Base-by-base conservation (phyloP, 2,797 vertebrate genomes). In the Helarctos malayanus region DNA sequence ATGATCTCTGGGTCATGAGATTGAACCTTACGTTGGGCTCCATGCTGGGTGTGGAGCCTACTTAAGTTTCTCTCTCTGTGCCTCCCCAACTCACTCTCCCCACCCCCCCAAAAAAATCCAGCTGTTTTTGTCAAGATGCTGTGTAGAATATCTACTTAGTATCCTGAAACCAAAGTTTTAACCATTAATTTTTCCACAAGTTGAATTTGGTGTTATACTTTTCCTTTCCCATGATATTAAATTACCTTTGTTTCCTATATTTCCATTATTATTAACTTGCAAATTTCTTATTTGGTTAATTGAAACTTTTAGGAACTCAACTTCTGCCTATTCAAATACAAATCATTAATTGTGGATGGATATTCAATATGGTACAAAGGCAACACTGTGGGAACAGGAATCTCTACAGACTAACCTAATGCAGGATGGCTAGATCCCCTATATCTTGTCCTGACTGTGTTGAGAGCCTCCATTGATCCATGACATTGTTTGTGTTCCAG, bases 401-500 rank as follows among this genome's bases (percentile, higher is more conserved):
- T 83, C 15, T 29, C 10, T 69, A 38, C 4, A 75, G 4, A 88
- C 0, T 27, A 84, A 10, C n/a, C 3, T 76, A 52, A 57, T 1
- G 4, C 45, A 75, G 13, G 45, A 54, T 38, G 15, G 10, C 16
- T 12, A 59, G 25, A 13, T 41, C 0, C 61, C 14, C 18, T 47
- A 11, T 5, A 49, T 85, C 59, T 29, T 45, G 54, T 35, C 12
- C 54, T 79, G 3, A 75, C 8, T 56, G 21, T 19, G 21, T 25
- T 69, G 63, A 65, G 38, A 71, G 15, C 21, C 54, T 93, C 25
- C 23, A 18, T 1, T 89, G 87, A 79, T 81, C 56, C 80, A 95
- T 23, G 18, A n/a, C 32, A 61, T 57, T 85, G 19, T 86, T 97
- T 95, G 21, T 90, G 59, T 94, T 95, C 92, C 94, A 94, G 83